Evolutionary conservation across 2,888 invertebrate genomes (phyloP).

Genomic region (Lasiommata megera): DNA sequence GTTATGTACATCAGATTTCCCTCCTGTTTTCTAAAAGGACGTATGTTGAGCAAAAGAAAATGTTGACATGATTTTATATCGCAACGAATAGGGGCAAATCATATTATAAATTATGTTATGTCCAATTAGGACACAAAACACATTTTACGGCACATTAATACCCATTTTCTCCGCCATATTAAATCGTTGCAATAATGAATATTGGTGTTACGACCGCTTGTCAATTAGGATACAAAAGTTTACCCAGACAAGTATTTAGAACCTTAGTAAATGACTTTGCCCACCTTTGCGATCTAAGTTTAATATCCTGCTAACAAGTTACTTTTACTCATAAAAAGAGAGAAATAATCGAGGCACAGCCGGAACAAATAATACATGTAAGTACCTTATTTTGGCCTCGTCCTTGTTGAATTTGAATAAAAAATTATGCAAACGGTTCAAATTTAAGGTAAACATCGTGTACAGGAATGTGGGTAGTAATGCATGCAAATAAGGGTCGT

Average conservation of each 20-base stretch:
- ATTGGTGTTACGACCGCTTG: background rate
- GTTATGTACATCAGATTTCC: too few relatives aligned
- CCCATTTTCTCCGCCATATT: background rate
- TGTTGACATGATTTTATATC: too few relatives aligned
- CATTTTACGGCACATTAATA: background rate
- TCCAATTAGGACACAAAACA: background rate
- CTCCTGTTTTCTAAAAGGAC: too few relatives aligned
- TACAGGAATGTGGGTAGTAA: conserved; percentile 19
- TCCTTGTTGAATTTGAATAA: conserved; percentile 26
- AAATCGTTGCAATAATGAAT: background rate
- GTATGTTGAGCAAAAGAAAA: too few relatives aligned
- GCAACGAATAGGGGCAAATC: background rate
- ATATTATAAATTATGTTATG: background rate
- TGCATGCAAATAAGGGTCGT: conserved; percentile 14
- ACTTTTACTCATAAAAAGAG: conserved; percentile 3
- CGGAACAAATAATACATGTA: conserved; percentile 25
- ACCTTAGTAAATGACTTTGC: too few relatives aligned
- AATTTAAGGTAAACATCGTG: conserved; percentile 16
- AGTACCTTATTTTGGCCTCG: conserved; percentile 18
- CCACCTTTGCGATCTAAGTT: background rate
- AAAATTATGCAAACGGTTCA: conserved; percentile 26
- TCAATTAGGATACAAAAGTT: background rate
- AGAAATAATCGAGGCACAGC: conserved; percentile 10
- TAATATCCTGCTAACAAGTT: background rate
- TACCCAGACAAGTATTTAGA: background rate